These are phyloP conservation scores for Melanotaenia pygmaea DNA, from an alignment of 2,797 vertebrate genomes.

Conservation along the genomic window DNA sequence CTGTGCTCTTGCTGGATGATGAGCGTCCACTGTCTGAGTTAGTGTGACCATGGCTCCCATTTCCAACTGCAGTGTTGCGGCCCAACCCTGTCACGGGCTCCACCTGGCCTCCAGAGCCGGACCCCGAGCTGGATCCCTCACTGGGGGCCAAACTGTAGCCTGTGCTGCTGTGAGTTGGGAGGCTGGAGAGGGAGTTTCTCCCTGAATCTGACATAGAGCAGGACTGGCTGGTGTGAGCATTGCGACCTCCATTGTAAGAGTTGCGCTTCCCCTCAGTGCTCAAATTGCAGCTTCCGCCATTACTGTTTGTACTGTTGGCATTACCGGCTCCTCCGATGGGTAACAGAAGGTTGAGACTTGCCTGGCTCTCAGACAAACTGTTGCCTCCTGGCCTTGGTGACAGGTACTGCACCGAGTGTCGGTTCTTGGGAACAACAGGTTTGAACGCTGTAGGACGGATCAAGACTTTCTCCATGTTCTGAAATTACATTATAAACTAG, in stretches of 20 bases:
- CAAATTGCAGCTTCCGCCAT: conserved; percentile 62
- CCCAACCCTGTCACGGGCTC: conserved; percentile 73
- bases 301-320: conserved; percentile 28
- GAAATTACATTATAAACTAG: conserved; percentile 40
- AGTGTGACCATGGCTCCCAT: conserved; percentile 83
- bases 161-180: conserved; percentile 95
- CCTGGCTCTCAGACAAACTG: conserved; percentile 91
- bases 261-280: conserved; percentile 85
- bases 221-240: conserved; percentile 85
- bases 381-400: conserved; percentile 83
- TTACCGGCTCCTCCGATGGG: conserved; percentile 65
- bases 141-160: conserved; percentile 88
- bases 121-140: conserved; percentile 81
- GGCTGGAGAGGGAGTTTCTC: conserved; percentile 96
- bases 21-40: conserved; percentile 98
- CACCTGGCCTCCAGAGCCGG: conserved; percentile 65
- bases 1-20: conserved; percentile 91
- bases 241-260: conserved; percentile 86
- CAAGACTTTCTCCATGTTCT: conserved; percentile 98
- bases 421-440: conserved; percentile 93
- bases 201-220: conserved; percentile 96
- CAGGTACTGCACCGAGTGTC: conserved; percentile 88
- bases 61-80: conserved; percentile 61
- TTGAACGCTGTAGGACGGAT: conserved; percentile 99
- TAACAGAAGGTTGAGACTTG: conserved; percentile 92